Conservation (phyloP, 2,797 vertebrate genomes). For the Somateria mollissima region DNA sequence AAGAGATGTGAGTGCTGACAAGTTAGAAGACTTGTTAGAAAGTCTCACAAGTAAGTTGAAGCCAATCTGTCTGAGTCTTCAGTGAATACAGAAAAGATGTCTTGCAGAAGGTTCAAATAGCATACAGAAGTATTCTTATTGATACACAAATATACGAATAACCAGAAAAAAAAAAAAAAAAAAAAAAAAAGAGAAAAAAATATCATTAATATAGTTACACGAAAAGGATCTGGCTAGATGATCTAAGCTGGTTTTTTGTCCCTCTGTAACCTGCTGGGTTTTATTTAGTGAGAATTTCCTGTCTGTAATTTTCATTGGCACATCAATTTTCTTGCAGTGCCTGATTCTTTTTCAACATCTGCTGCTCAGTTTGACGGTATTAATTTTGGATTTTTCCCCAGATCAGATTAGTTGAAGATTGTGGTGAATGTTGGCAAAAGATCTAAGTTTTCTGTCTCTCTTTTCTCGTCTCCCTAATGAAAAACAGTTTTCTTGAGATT, state of each 20-base stretch:
- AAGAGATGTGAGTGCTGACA: neutral
- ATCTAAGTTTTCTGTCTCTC: slow-evolving; percentile 26
- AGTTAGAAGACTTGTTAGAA: neutral
- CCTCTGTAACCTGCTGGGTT: slow-evolving; percentile 30
- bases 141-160: neutral
- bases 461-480: slow-evolving; percentile 23
- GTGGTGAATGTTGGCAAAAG: slow-evolving; percentile 47
- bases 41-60: neutral
- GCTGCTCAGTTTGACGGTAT: slow-evolving; percentile 69
- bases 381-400: slow-evolving; percentile 73
- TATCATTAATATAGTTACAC: neutral
- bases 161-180: neutral
- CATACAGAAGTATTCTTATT: neutral
- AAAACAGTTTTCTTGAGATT: slow-evolving; percentile 55
- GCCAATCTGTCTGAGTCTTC: neutral
- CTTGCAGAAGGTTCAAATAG: slow-evolving; percentile 4
- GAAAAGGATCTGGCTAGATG: neutral
- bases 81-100: neutral
- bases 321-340: slow-evolving; percentile 55
- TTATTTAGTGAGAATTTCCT: slow-evolving; percentile 56
- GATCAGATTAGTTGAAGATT: slow-evolving; percentile 61
- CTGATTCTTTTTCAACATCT: slow-evolving; percentile 70
- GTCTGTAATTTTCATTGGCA: slow-evolving; percentile 67
- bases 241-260: neutral
- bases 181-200: neutral